Percentiles rank a stretch among this genome's conserved stretches.
These are phyloP conservation scores for Oscheius sp. DNA, from an alignment of 2,888 invertebrate genomes.

Conservation along the genomic window DNA sequence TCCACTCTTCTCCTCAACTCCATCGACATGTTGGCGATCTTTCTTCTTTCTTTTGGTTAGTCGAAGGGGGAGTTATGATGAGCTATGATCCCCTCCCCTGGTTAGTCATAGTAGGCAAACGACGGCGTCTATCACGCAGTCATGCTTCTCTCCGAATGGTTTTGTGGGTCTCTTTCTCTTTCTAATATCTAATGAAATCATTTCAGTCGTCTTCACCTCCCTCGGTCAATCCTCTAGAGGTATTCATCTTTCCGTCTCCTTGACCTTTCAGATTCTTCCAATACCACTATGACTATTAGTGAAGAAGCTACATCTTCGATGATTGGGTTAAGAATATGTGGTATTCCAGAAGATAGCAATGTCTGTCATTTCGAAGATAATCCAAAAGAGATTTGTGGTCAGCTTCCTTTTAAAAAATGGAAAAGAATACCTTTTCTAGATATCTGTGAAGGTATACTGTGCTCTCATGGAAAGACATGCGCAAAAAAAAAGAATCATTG, in stretches of 20 bases:
- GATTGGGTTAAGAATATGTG: not conserved
- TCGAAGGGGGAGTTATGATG: not conserved
- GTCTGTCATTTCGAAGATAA: conserved; percentile 11
- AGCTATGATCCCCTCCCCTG: too few species aligned
- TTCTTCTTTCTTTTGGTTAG: not conserved
- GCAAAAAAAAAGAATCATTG: not conserved
- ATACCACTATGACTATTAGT: not conserved
- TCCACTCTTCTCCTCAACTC: not conserved
- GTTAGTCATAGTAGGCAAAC: conserved; percentile 6
- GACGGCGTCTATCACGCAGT: conserved; percentile 9
- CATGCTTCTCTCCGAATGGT: conserved; percentile 15
- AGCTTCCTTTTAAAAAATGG: not conserved
- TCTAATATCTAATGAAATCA: not conserved
- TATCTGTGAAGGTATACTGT: conserved; percentile 7
- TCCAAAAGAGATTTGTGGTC: conserved; percentile 8
- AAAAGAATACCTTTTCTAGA: not conserved
- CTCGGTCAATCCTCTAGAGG: conserved; percentile 1
- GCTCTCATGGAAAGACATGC: conserved; percentile 1
- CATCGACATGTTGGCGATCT: not conserved
- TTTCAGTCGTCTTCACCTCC: conserved; percentile 5
- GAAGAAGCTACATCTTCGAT: not conserved
- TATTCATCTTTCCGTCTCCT: not conserved
- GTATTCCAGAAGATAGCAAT: not conserved
- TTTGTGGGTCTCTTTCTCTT: not conserved
- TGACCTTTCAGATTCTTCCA: not conserved